These are phyloP conservation scores for Papilio protenor DNA, from an alignment of 2,888 invertebrate genomes.

Conservation along the genomic window DNA sequence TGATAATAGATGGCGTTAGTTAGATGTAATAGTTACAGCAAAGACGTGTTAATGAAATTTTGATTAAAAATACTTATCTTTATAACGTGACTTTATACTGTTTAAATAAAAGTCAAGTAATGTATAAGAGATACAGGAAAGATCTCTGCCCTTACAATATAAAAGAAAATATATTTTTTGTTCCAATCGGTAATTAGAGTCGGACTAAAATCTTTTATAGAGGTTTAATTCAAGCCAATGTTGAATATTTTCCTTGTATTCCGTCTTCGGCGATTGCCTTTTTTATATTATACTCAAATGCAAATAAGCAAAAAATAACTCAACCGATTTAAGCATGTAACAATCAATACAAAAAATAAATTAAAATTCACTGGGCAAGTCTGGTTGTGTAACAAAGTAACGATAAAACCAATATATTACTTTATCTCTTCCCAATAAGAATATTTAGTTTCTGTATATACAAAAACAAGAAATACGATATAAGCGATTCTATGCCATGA, in stretches of 20 bases:
- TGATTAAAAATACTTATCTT: not conserved
- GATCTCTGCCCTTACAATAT: not conserved
- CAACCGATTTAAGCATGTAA: not conserved
- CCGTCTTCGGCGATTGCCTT: not conserved
- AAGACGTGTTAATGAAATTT: not conserved
- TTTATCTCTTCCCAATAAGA: not conserved
- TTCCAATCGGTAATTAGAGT: not conserved
- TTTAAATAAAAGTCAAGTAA: too few relatives aligned
- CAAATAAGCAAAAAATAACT: slow-evolving; percentile 5
- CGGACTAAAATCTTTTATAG: not conserved
- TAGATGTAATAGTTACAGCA: not conserved
- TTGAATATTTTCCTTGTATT: not conserved
- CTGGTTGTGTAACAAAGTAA: not conserved
- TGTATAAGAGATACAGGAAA: not conserved
- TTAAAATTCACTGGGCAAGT: not conserved
- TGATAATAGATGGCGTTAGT: slow-evolving; percentile 27
- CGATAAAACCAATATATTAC: not conserved
- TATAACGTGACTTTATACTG: not conserved
- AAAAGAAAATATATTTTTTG: not conserved
- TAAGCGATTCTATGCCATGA: too few relatives aligned
- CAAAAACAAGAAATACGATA: not conserved
- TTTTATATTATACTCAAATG: not conserved
- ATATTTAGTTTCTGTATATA: not conserved
- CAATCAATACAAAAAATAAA: slow-evolving; percentile 6
- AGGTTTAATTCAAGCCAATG: not conserved